Evolutionary conservation across 2,113 vertebrate genomes (phyloP).

Genomic region (Pica pica): DNA sequence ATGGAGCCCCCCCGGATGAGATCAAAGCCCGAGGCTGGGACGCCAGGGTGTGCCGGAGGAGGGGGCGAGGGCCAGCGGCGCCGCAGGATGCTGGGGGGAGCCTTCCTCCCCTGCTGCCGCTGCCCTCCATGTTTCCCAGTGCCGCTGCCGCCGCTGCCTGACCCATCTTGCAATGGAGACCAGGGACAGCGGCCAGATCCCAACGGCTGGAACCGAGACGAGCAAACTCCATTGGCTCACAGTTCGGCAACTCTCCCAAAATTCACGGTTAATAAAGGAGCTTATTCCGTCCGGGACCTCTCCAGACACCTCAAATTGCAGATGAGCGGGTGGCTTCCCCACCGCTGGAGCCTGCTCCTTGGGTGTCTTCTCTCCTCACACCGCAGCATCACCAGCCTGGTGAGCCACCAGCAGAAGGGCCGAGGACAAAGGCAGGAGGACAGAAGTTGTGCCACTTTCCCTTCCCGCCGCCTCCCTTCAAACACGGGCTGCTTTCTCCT

Average conservation of each 20-base stretch:
- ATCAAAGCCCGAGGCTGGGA: constrained; percentile 77
- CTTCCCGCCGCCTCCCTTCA: not conserved
- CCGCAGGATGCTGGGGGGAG: constrained; percentile 73
- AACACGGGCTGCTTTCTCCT: not conserved
- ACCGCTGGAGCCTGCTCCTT: not conserved
- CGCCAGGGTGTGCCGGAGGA: constrained; percentile 59
- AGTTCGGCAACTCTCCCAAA: constrained; percentile 8
- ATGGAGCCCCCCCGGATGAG: constrained; percentile 74
- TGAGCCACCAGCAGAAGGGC: not conserved
- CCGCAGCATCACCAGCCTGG: not conserved
- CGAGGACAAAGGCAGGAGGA: constrained; percentile 44
- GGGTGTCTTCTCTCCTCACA: not conserved
- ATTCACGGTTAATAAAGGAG: not conserved
- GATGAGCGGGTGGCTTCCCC: not conserved
- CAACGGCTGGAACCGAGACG: not conserved
- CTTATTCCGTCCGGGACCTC: not conserved
- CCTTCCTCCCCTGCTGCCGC: constrained; percentile 61
- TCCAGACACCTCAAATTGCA: not conserved
- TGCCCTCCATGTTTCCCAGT: constrained; percentile 77
- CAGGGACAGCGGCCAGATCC: constrained; percentile 48
- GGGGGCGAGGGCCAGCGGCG: constrained; percentile 60
- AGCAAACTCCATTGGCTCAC: not conserved
- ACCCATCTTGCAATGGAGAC: constrained; percentile 82
- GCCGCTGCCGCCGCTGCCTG: constrained; percentile 69
- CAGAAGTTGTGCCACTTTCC: constrained; percentile 38